Evolutionary conservation across 2,797 vertebrate genomes (phyloP).

Genomic region (Sternotherus odoratus): DNA sequence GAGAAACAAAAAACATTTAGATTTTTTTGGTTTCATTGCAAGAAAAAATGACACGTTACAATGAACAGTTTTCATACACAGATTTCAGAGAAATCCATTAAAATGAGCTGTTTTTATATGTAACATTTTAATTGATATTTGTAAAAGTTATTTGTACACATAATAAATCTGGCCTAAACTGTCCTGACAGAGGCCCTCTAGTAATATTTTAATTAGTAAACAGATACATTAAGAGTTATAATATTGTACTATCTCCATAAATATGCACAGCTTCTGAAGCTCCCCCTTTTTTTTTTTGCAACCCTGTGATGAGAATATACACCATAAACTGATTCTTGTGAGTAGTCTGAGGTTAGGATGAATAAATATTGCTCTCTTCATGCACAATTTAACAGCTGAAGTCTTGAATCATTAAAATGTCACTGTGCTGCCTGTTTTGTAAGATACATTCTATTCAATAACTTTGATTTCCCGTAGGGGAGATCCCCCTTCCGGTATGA

Average conservation of each 20-base stretch:
- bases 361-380: not conserved
- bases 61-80: not conserved
- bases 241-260: not conserved
- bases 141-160: not conserved
- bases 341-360: not conserved
- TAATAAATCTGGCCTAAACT: not conserved
- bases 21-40: not conserved
- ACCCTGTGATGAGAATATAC: not conserved
- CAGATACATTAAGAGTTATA: not conserved
- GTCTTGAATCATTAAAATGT: not conserved
- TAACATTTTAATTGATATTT: not conserved
- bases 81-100: not conserved
- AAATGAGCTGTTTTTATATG: not conserved
- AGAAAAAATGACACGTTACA: not conserved
- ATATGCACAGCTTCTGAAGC: not conserved
- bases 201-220: not conserved
- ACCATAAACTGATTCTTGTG: not conserved
- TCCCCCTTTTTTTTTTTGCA: not conserved
- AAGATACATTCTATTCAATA: not conserved
- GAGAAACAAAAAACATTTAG: not conserved
- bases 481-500: not conserved
- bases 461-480: not conserved
- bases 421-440: not conserved
- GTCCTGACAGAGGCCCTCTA: not conserved
- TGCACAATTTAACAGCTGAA: not conserved